A percentile compares a stretch with the other conserved stretches of the same genome.
phyloP scores from a whole-genome alignment of 2,888 invertebrate species.

The Phlogophora meticulosa region DNA sequence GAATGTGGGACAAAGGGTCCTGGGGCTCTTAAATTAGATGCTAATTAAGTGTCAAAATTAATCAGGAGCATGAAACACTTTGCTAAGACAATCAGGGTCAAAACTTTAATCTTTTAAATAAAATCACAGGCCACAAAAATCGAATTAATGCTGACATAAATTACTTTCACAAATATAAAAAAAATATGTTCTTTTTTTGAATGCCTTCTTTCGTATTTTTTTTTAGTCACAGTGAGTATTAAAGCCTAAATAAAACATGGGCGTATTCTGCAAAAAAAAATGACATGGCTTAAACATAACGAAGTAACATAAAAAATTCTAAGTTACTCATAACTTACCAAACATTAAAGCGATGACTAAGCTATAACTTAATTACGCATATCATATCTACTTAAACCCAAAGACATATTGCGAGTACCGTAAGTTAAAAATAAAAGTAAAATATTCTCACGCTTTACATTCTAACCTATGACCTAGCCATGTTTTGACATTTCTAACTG shows the following conservation, averaged over 20 bases:
- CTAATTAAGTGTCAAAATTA: constrained; percentile 5
- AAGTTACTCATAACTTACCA: neutral
- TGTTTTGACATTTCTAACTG: constrained; percentile 85
- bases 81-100: neutral
- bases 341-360: constrained; percentile 48
- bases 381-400: constrained; percentile 8
- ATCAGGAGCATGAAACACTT: neutral
- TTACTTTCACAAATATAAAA: too few species aligned
- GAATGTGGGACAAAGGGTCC: constrained; percentile 22
- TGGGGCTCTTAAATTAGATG: constrained; percentile 19
- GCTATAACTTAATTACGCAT: constrained; percentile 38
- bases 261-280: constrained; percentile 19
- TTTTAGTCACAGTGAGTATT: neutral
- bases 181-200: too few species aligned
- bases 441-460: constrained; percentile 84
- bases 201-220: neutral
- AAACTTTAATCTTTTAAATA: neutral
- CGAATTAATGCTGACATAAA: neutral
- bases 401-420: constrained; percentile 55
- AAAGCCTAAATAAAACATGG: neutral
- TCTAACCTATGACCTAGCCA: constrained; percentile 84
- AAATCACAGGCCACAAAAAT: neutral
- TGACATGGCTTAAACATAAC: constrained; percentile 2
- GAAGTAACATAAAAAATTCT: neutral
- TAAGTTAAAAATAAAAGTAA: constrained; percentile 65